Base-by-base conservation (phyloP, 2,888 invertebrate genomes). In the Pocota personata region DNA sequence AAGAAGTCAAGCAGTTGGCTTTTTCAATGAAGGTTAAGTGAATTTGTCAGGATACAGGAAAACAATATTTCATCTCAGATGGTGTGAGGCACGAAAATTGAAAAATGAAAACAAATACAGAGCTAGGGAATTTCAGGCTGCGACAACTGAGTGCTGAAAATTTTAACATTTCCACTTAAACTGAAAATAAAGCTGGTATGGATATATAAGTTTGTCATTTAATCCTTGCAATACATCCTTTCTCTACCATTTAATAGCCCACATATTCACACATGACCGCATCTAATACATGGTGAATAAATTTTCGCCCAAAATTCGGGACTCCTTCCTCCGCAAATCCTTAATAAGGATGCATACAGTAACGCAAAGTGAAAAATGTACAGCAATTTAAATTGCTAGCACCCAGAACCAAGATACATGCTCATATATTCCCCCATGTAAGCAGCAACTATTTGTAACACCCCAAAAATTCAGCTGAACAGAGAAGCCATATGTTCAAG, bases 331-430 rank as follows among this genome's bases (percentile, higher is more conserved):
- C 52, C 21, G 57, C 37, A 84, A 75, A 71, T 66, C 80, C 58
- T 60, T 66, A 71, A 84, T 75, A 84, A 80, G 84, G 69, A 80
- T 80, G 35, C 69, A 58, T 66, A 64, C 2, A 24, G 27, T 24
- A 66, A 21, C 37, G 32, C 57, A 75, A 58, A 76, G 66, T 80
- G 86, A 82, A 82, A 86, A 72, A 86, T 86, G 76, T 86, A 55
- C 50, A 66, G 62, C 86, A 82, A 82, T 86, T 86, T 77, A 82
- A 86, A 77, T 76, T 86, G 82, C 80, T 55, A 77, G 58, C 66
- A 77, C 58, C 40, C 21, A 69, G 48, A 77, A 52, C 40, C 21
- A 69, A 40, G 76, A 67, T 67, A 76, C 67, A 67, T 62, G 72
- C 24, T 82, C 71, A 12, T 72, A 62, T 71, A 78, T 73, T 73